Conservation (phyloP, 2,113 vertebrate species). For the Cervus canadensis region DNA sequence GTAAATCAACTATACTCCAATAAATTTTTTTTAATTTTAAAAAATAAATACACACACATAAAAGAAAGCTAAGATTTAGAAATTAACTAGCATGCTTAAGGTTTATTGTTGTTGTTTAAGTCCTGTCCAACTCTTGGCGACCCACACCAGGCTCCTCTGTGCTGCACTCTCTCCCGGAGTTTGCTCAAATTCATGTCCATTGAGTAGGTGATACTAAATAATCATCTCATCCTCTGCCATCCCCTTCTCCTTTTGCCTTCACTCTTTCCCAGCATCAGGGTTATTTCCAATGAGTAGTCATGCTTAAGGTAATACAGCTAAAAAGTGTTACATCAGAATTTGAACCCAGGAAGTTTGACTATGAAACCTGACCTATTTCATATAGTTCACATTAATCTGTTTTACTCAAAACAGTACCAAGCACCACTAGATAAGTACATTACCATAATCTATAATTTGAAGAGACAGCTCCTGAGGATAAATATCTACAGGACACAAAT, state of each 20-base stretch:
- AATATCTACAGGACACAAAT: conserved; percentile 3
- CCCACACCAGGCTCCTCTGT: neutral
- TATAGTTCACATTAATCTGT: neutral
- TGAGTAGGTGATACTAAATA: neutral
- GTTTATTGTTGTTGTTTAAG: neutral
- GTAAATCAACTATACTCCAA: neutral
- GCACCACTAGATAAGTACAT: neutral
- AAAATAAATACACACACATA: neutral
- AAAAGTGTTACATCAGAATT: neutral
- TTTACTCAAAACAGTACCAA: neutral
- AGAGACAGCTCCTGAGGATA: neutral
- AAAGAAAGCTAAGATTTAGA: neutral
- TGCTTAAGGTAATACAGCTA: neutral
- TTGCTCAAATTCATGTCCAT: neutral
- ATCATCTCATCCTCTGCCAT: neutral
- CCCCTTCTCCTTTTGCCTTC: neutral
- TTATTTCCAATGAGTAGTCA: neutral
- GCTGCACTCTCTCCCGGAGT: neutral
- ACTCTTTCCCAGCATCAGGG: neutral
- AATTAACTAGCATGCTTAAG: neutral
- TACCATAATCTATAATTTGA: conserved; percentile 16
- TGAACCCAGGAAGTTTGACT: conserved; percentile 13
- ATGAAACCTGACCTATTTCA: neutral
- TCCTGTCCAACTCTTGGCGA: neutral
- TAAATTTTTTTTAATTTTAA: neutral